Evolutionary conservation across 2,797 vertebrate species (phyloP), one percentile per base, ranked within the genome.

Genomic region (Silurus lanzhouensis): DNA sequence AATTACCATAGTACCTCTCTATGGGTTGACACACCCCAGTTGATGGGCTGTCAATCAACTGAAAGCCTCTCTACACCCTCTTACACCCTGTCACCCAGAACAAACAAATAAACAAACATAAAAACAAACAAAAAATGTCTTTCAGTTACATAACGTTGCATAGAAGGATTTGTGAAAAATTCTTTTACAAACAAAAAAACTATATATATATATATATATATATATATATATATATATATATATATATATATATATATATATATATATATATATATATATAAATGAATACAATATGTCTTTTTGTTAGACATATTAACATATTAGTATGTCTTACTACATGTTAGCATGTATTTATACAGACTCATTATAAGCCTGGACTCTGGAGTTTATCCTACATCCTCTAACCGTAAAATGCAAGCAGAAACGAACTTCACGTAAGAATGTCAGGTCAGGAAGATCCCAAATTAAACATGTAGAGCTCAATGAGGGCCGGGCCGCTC

Each of bases 21-120:
- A 86, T 88, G 91, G 90, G 90, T 82, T 91, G 92, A 91, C 91
- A 92, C 93, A 91, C 92, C 92, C 90, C 91, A 91, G 88, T 91
- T 93, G 78, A 25, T 83, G 91, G 87, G 91, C 90, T 91, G 92
- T 92, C 92, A 90, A 91, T 91, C 90, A 72, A 68, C 88, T 90
- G 90, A 78, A 61, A 61, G 58, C 13, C n/a, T 90, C 92, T 92
- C 91, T 67, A 66, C 85, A 52, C 48, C 48, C 71, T 87, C 85
- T 31, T 76, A 82, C 76, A 83, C 58, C 58, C 72, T 64, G 48
- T 79, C 68, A 79, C 31, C 52, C 72, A 75, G 20, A 57, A 82
- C 81, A 77, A 67, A 58, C 64, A 71, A 71, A 79, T 57, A 82
- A 77, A 57, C 5, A 17, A 64, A 57, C 10, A 13, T 3, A 19